phyloP scores from a whole-genome alignment of 2,888 invertebrate genomes.

The Chrysotoxum bicinctum region DNA sequence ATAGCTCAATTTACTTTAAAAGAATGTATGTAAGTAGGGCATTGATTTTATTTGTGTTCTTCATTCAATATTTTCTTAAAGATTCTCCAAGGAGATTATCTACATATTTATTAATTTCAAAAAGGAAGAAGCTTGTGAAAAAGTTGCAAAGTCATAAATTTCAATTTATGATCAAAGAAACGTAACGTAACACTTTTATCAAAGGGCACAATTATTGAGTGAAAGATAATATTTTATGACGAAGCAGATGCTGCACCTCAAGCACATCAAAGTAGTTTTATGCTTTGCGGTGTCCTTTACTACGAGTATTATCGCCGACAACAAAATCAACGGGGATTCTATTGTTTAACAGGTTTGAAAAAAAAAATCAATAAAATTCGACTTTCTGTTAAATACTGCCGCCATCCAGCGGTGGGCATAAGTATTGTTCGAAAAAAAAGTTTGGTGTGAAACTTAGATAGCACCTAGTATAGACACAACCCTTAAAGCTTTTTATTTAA shows the following conservation, averaged over 20 bases:
- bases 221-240: constrained; percentile 3
- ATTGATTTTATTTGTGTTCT: not conserved
- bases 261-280: not conserved
- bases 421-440: not conserved
- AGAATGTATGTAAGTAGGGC: not conserved
- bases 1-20: not conserved
- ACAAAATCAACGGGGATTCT: not conserved
- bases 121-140: not conserved
- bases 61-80: not conserved
- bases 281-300: not conserved
- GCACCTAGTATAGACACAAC: not conserved
- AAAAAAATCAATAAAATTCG: not conserved
- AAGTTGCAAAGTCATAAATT: not conserved
- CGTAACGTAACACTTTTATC: not conserved
- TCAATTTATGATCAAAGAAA: not conserved
- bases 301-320: not conserved
- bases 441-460: not conserved
- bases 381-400: not conserved
- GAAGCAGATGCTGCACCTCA: not conserved
- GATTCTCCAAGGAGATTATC: not conserved
- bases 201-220: not conserved
- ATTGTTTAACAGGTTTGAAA: not conserved
- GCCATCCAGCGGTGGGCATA: not conserved
- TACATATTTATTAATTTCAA: not conserved
- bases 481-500: not conserved